A percentile compares a stretch with the other conserved stretches of the same genome.
Evolutionary conservation across 2,113 vertebrate genomes (phyloP).

Genomic region (Cathartes aura): DNA sequence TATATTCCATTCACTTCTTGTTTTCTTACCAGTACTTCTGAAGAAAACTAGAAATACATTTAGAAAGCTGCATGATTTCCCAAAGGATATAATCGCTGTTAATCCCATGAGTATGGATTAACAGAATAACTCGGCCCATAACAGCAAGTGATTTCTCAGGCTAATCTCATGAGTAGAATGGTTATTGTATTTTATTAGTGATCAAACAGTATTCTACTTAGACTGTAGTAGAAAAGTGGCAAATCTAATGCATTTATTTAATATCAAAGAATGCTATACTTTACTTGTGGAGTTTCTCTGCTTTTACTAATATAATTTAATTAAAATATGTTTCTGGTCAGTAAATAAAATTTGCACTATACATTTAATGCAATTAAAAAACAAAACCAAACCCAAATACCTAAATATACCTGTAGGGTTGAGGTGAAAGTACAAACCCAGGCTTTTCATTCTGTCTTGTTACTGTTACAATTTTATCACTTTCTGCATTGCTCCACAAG

Average conservation of each 20-base stretch:
- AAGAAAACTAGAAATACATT: constrained; percentile 66
- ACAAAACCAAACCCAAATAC: background rate
- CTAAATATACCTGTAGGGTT: background rate
- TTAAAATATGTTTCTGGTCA: background rate
- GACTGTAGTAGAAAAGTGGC: background rate
- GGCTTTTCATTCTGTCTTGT: background rate
- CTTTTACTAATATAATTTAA: background rate
- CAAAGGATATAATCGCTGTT: constrained; percentile 13
- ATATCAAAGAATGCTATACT: background rate
- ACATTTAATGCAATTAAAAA: background rate
- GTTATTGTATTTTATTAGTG: constrained; percentile 32
- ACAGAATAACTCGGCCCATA: background rate
- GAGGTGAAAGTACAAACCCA: background rate
- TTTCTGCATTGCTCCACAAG: background rate
- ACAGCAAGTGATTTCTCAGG: constrained; percentile 10
- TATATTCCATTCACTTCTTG: constrained; percentile 43
- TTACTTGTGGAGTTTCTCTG: background rate
- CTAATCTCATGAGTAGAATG: constrained; percentile 20
- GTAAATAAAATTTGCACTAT: background rate
- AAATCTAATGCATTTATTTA: background rate
- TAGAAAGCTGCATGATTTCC: constrained; percentile 67
- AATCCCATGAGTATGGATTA: constrained; percentile 32
- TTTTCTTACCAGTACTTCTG: constrained; percentile 59
- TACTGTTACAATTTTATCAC: background rate
- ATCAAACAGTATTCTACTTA: background rate